Base-by-base conservation (phyloP, 2,888 invertebrate genomes). In the Crossocerus cetratus region DNA sequence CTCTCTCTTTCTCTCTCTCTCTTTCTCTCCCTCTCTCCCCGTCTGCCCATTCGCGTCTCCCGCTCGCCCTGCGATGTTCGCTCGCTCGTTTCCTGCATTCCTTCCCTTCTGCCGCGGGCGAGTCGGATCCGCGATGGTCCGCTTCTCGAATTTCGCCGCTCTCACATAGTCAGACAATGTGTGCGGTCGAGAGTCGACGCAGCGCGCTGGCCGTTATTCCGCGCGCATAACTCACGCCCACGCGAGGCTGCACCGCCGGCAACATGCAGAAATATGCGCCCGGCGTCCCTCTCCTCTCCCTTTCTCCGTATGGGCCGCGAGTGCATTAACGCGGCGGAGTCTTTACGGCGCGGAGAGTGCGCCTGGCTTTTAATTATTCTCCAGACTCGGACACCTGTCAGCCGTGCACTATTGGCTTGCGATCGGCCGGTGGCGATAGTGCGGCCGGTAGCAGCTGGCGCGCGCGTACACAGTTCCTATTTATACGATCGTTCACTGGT, bases 301-400 rank as follows among this genome's bases (percentile, higher is more conserved):
- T 32, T 16, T 44, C 63, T 54, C 59, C 44, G 53, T 20, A 22
- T 11, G 56, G 54, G 16, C 8, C 58, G 68, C 65, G 62, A 43
- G 42, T n/a, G 57, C 63, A 49, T 65, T 58, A 61, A 43, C 69
- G 23, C 21, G 49, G 54, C 57, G 32, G 67, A 68, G 72, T 75
- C 72, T 74, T 74, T 78, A 83, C 81, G 79, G 78, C 78, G 74
- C 74, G 66, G 18, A 43, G 57, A 64, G 65, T 58, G 66, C 70
- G 67, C 74, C 69, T 82, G 78, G 80, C 84, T 85, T 86, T 86
- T 83, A 85, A 86, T 86, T 85, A 81, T 81, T 82, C 75, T 72
- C 78, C 72, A 60, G 65, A 60, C 65, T 72, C 75, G 79, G 83
- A 86, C 87, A 88, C 87, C 88, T 87, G 88, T 87, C 87, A 86